A percentile compares a stretch with the other conserved stretches of the same genome.
phyloP scores from a whole-genome alignment of 23 tunicate genomes.

The Aplidium turbinatum region DNA sequence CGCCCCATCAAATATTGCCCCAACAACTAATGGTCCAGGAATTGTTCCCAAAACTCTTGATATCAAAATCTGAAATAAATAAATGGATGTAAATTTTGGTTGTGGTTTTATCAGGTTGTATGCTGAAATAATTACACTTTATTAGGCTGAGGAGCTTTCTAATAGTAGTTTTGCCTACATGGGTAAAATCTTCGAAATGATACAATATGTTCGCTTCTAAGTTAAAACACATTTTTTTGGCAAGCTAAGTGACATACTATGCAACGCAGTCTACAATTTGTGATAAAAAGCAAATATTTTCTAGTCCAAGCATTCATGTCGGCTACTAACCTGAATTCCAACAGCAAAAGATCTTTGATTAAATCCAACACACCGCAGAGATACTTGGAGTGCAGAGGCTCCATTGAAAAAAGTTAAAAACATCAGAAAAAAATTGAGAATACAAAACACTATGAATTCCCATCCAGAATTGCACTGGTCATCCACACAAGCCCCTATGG shows the following conservation, averaged over 20 bases:
- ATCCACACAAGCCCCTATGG: constrained; percentile 28
- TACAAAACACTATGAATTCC: constrained; percentile 40
- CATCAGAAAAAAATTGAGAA: constrained; percentile 38
- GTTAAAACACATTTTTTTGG: too few species aligned
- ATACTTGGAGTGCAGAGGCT: constrained; percentile 58
- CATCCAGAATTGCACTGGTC: constrained; percentile 34
- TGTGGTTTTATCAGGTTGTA: too few species aligned
- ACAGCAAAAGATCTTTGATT: constrained; percentile 46
- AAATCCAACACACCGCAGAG: constrained; percentile 56
- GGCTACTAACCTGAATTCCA: constrained; percentile 49
- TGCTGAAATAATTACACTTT: too few species aligned
- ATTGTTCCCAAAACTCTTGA: constrained; percentile 65
- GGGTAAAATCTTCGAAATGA: too few species aligned
- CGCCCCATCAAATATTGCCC: constrained; percentile 57
- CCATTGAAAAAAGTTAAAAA: constrained; percentile 73
- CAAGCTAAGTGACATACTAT: too few species aligned
- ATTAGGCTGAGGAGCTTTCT: too few species aligned
- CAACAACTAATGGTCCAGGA: constrained; percentile 80
- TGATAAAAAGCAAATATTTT: neutral
- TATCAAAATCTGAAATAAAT: constrained; percentile 63
- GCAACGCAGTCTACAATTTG: too few species aligned
- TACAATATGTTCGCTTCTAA: too few species aligned
- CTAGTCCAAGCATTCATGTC: neutral
- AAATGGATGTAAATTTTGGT: too few species aligned
- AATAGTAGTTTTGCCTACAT: too few species aligned